A percentile compares a stretch with the other conserved stretches of the same genome.
Conservation (phyloP, 1,140 invertebrate species). For the Schlechtendalia chinensis region DNA sequence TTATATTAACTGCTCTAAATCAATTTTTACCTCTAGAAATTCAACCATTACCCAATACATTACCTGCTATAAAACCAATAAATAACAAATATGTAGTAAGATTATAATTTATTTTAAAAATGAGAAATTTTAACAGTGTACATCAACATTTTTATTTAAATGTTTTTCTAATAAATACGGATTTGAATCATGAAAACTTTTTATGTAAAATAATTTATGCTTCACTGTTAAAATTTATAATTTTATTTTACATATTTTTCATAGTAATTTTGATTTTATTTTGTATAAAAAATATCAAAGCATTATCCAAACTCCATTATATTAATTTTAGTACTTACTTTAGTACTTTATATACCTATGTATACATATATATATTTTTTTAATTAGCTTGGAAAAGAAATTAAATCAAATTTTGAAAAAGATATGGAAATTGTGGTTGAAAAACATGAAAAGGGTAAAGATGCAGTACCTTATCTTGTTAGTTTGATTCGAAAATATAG, state of each 20-base stretch:
- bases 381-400: not conserved
- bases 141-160: no score
- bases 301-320: not conserved
- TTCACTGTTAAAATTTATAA: no score
- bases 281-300: not conserved
- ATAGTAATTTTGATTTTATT: no score
- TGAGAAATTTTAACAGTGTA: no score
- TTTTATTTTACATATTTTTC: no score
- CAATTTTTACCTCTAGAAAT: not conserved
- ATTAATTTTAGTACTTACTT: no score
- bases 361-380: not conserved
- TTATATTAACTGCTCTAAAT: not conserved
- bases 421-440: not conserved
- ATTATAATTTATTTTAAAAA: not conserved
- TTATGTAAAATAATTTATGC: no score
- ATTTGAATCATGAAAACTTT: no score
- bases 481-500: constrained; percentile 1
- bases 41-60: not conserved
- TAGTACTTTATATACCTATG: not conserved
- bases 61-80: not conserved
- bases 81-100: constrained; percentile 11
- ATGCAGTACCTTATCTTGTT: not conserved
- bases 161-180: no score
- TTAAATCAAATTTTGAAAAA: not conserved
- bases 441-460: constrained; percentile 11